These are phyloP conservation scores for Dinothrombium tinctorium DNA, from an alignment of 1,140 invertebrate genomes.

Conservation along the genomic window DNA sequence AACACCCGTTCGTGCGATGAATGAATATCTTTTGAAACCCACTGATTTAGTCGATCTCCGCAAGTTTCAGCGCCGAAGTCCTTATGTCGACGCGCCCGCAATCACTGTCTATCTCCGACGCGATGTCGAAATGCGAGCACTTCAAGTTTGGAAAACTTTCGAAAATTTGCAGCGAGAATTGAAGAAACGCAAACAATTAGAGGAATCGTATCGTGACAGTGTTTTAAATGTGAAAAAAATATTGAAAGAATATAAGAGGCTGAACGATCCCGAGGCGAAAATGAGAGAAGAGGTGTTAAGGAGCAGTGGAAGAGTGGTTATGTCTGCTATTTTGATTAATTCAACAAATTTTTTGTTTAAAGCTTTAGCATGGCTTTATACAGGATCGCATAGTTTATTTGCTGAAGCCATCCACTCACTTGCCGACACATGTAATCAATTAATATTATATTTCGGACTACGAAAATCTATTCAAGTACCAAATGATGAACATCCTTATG, in stretches of 20 bases:
- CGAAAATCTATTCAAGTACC: conserved; percentile 72
- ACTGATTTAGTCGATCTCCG: conserved; percentile 42
- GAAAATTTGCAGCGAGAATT: conserved; percentile 54
- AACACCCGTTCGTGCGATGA: conserved; percentile 67
- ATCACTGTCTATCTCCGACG: conserved; percentile 79
- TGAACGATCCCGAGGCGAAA: conserved; percentile 14
- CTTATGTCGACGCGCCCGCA: conserved; percentile 70
- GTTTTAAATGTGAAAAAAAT: conserved; percentile 63
- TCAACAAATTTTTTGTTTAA: conserved; percentile 46
- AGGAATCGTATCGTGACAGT: conserved; percentile 18
- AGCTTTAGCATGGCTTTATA: conserved; percentile 52
- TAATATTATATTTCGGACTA: conserved; percentile 80
- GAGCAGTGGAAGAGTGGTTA: conserved; percentile 61
- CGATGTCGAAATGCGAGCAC: conserved; percentile 74
- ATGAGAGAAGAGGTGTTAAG: conserved; percentile 35
- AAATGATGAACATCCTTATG: conserved; percentile 33
- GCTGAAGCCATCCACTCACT: conserved; percentile 89
- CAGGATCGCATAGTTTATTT: conserved; percentile 90
- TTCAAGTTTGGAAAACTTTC: conserved; percentile 30
- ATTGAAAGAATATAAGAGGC: conserved; percentile 36
- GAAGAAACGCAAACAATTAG: conserved; percentile 30
- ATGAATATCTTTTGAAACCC: conserved; percentile 67
- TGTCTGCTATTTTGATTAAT: conserved; percentile 66
- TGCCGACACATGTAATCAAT: conserved; percentile 71
- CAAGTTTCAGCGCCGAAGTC: conserved; percentile 71